phyloP scores from a whole-genome alignment of 2,113 vertebrate genomes.

The Tinamus guttatus region DNA sequence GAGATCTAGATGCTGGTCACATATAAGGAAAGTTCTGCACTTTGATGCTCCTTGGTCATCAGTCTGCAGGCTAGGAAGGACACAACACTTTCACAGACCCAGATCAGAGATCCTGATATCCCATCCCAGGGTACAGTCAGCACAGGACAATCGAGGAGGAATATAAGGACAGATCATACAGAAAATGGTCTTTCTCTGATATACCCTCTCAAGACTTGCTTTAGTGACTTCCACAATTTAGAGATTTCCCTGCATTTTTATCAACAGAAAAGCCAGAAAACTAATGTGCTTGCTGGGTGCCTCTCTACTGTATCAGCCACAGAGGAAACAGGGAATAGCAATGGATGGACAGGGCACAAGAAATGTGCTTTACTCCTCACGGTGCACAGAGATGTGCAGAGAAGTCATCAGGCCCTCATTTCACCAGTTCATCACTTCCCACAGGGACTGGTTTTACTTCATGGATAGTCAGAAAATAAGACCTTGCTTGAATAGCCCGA shows the following conservation, averaged over 20 bases:
- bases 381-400: background rate
- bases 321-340: background rate
- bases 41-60: rapidly evolving
- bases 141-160: background rate
- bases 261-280: background rate
- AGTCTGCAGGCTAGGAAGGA: background rate
- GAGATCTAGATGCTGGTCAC: rapidly evolving
- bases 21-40: background rate
- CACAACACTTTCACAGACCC: background rate
- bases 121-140: background rate
- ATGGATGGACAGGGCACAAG: background rate
- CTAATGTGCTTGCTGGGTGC: background rate
- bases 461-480: background rate
- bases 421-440: background rate
- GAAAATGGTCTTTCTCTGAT: background rate
- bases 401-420: background rate
- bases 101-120: background rate
- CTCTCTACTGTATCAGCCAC: background rate
- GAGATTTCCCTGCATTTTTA: background rate
- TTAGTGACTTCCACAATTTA: background rate
- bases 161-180: background rate
- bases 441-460: background rate
- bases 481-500: background rate
- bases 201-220: background rate
- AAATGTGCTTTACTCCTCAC: background rate